Evolutionary conservation across 2,888 invertebrate species (phyloP), one percentile per base, ranked within the genome.

Genomic region (Tetrapedia diversipes): DNA sequence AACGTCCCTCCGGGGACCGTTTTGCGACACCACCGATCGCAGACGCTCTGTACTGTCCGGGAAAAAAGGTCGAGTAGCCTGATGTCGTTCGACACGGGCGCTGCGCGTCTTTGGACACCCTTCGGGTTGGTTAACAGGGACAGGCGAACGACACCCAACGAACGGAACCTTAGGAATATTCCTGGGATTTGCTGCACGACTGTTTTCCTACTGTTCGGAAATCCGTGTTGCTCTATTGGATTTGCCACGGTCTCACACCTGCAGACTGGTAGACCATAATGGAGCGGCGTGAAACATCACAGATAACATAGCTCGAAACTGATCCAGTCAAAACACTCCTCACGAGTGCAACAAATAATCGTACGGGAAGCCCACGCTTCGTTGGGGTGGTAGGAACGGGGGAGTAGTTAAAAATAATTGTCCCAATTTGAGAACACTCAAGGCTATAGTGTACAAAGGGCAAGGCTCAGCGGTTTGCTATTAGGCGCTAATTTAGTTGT

Each of bases 401-500:
- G 16, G 3, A 1, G 7, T 14, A 60, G 37, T 19, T 27, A 49
- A 66, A 57, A 78, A 56, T 63, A 59, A 67, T 54, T 29, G 43
- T 27, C 41, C 37, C 57, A 16, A 47, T 63, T 49, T 11, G 64
- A 68, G 77, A 84, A 75, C 79, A 74, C 79, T 79, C 57, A 63
- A 64, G 56, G 49, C 29, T 37, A 7, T n/a, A 24, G 37, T n/a
- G 43, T 11, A 32, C 19, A 49, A 54, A 45, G 60, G 47, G 37
- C 24, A 29, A 19, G 16, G 54, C 60, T 53, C 63, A 70, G 70
- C 24, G 73, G 75, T 80, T 80, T 59, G 70, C 85, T 82, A 83
- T 83, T 84, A 84, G 82, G 74, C 74, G 84, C 77, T 84, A 84
- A 84, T 85, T 84, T 82, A 85, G 78, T 84, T 80, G 84, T 85